Conservation (phyloP, 2,113 vertebrate species). For the Syrmaticus mikado region DNA sequence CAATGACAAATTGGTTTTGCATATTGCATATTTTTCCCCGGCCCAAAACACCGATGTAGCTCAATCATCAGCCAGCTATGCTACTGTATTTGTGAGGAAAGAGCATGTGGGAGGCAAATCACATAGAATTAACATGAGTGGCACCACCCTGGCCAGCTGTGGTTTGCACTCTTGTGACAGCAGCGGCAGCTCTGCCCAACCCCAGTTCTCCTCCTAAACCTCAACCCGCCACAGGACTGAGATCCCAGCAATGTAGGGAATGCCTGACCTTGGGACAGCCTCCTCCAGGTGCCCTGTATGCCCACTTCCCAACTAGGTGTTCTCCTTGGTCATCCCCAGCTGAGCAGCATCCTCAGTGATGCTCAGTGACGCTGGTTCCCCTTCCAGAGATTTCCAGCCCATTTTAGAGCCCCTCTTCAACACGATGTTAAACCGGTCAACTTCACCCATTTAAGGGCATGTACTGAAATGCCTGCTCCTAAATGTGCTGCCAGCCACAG, state of each 20-base stretch:
- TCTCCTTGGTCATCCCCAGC: accelerated
- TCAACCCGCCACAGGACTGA: accelerated
- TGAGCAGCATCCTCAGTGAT: neutral
- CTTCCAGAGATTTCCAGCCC: neutral
- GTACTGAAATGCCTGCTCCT: neutral
- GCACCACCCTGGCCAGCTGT: neutral
- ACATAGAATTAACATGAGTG: neutral
- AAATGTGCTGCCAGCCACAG: neutral
- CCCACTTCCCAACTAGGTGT: neutral
- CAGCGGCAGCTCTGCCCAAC: neutral
- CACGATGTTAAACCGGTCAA: neutral
- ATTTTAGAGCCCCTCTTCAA: neutral
- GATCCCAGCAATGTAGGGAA: neutral
- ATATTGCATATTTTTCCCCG: neutral
- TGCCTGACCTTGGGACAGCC: neutral
- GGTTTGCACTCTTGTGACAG: neutral
- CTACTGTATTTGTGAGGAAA: neutral
- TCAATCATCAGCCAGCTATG: neutral
- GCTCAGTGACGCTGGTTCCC: neutral
- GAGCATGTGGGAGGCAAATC: neutral
- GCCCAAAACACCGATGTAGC: neutral
- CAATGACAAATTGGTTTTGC: constrained; percentile 47
- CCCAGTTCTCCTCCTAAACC: neutral
- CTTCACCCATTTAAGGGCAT: neutral
- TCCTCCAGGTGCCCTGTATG: neutral